Percentiles rank a stretch among this genome's conserved stretches.
phyloP scores from a whole-genome alignment of 2,797 vertebrate genomes.

The Poeciliopsis turneri region DNA sequence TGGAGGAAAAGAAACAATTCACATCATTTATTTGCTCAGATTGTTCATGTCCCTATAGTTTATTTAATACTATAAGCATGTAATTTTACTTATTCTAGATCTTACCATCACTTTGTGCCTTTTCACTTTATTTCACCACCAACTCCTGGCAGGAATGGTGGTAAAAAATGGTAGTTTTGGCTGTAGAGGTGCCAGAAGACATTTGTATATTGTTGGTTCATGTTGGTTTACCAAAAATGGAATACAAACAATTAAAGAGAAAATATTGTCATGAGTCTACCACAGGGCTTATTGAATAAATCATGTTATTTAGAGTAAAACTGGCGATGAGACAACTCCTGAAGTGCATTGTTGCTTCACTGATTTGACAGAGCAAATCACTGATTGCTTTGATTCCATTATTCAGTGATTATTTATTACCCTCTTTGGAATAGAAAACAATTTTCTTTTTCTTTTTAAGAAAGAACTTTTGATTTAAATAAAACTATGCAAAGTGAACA shows the following conservation, averaged over 20 bases:
- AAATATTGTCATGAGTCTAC: slow-evolving; percentile 5
- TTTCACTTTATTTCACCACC: too few relatives aligned
- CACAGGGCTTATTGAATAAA: slow-evolving; percentile 2
- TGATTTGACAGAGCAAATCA: background rate
- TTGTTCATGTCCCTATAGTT: background rate
- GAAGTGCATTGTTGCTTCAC: background rate
- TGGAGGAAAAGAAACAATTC: background rate
- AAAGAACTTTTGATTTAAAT: background rate
- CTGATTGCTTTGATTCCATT: background rate
- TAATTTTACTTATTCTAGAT: too few relatives aligned
- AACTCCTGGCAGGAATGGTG: too few relatives aligned
- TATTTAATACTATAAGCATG: too few relatives aligned
- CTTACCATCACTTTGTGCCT: too few relatives aligned
- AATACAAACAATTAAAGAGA: slow-evolving; percentile 15
- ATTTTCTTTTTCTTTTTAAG: background rate
- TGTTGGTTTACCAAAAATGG: slow-evolving; percentile 6
- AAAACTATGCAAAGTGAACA: background rate
- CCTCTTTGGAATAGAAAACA: background rate
- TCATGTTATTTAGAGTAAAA: background rate
- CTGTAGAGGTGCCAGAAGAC: background rate
- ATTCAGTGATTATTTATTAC: background rate
- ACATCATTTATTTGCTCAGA: background rate
- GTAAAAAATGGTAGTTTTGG: too few relatives aligned
- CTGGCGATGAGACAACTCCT: background rate
- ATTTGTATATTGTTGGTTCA: background rate